Conservation (phyloP, 1,140 invertebrate species). For the Plectus sambesii region DNA sequence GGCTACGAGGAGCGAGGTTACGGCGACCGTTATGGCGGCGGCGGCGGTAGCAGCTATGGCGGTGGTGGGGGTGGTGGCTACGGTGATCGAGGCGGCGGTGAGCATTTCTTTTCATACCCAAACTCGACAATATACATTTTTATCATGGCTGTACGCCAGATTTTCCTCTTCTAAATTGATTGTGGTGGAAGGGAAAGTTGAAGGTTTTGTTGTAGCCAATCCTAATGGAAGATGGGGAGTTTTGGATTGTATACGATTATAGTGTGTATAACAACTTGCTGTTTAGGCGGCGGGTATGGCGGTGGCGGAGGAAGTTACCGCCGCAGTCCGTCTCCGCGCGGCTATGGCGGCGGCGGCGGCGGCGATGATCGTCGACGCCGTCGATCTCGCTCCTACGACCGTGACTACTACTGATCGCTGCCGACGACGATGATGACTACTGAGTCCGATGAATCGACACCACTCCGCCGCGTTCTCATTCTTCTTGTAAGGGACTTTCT, state of each 20-base stretch:
- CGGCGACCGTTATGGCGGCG: constrained; percentile 15
- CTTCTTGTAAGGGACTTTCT: no score
- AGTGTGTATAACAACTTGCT: constrained; percentile 18
- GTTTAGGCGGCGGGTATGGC: constrained; percentile 15
- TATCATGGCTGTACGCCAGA: no score
- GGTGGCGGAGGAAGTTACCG: constrained; percentile 29
- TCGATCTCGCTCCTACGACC: constrained; percentile 43
- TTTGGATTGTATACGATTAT: constrained; percentile 3
- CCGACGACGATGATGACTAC: not conserved
- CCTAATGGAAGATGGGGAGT: constrained; percentile 8
- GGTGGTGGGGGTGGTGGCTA: no score
- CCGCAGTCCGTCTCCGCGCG: constrained; percentile 29
- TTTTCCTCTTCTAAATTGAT: no score
- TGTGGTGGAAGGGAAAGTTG: no score
- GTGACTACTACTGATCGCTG: constrained; percentile 16
- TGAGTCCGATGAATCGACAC: no score
- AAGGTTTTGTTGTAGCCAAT: no score
- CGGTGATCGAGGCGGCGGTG: no score
- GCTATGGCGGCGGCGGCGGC: constrained; percentile 49
- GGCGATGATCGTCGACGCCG: constrained; percentile 45
- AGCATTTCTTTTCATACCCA: no score
- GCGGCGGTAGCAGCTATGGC: constrained; percentile 24
- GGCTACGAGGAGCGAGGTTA: constrained; percentile 22
- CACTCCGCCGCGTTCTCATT: no score
- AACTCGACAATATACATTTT: no score